Evolutionary conservation across 1,140 invertebrate genomes (phyloP), one percentile per base, ranked within the genome.

Genomic region (Eriosoma lanigerum): DNA sequence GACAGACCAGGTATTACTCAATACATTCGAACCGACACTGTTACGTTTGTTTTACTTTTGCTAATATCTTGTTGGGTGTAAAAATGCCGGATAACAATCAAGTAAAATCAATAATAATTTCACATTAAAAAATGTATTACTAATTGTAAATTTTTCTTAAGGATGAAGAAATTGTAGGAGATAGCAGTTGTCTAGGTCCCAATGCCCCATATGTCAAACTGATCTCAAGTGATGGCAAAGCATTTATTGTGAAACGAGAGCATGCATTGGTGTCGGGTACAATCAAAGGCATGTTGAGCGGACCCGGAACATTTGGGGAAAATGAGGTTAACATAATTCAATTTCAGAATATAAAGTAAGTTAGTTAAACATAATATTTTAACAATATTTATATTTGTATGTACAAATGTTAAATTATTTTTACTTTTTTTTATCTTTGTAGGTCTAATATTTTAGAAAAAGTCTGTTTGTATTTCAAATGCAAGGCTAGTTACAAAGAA

Each of bases 311-410:
- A 86, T 99, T 98, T 89, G 93, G 96, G 19, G 98, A 99, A 87
- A 98, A 99, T 86, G 98, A 99, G 89, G 96, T 96, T 9, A 99
- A 99, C 87, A 96, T 98, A 91, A 97, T 99, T 50, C 96, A 98
- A 86, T 99, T 99, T 85, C 91, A 96, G 84, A 97, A 99, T 89
- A 99, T 99, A 86, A 97, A 97, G 93, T 98, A 89, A 93, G 93
- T 38, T 38, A 38, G 8, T 38, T 38, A 38, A 4, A 38, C 3
- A 38, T 38, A 4, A 38, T 8, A 38, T 38, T 38, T 38, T 38
- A 38, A 38, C 8, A 4, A 62, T 66, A 13, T 29, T 44, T 21
- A 29, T 46, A 19, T 64, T 46, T 58, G 80, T 54, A n/a, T n/a
- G n/a, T n/a, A n/a, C n/a, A n/a, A n/a, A n/a, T n/a, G n/a, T n/a